Evolutionary conservation across 2,113 vertebrate genomes (phyloP).

Genomic region (Aptenodytes patagonicus): DNA sequence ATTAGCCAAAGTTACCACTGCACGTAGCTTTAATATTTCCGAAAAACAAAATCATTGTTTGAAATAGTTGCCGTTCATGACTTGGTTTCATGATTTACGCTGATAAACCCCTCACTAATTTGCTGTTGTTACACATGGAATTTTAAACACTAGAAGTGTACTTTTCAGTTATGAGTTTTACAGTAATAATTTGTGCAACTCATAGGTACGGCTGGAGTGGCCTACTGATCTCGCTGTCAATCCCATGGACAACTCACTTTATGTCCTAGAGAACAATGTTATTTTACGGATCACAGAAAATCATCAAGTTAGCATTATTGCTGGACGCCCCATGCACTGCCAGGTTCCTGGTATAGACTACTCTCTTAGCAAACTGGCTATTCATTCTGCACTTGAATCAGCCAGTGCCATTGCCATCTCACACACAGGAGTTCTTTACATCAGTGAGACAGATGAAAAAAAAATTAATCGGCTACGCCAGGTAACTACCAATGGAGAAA

Average conservation of each 20-base stretch:
- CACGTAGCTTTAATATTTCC: slow-evolving; percentile 47
- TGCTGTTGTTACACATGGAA: slow-evolving; percentile 59
- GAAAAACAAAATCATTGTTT: slow-evolving; percentile 26
- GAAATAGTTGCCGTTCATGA: slow-evolving; percentile 46
- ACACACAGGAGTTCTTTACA: slow-evolving; percentile 94
- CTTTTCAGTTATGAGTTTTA: slow-evolving; percentile 50
- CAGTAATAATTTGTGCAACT: slow-evolving; percentile 60
- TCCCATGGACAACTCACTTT: slow-evolving; percentile 99
- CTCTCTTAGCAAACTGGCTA: slow-evolving; percentile 97
- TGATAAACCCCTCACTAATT: slow-evolving; percentile 61
- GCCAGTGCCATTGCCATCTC: slow-evolving; percentile 96
- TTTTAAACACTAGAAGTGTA: slow-evolving; percentile 62
- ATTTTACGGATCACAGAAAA: slow-evolving; percentile 98
- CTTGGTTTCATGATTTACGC: slow-evolving; percentile 44
- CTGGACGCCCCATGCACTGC: slow-evolving; percentile 97
- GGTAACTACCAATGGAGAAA: slow-evolving; percentile 96
- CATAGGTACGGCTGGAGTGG: slow-evolving; percentile 97
- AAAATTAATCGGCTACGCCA: slow-evolving; percentile 95
- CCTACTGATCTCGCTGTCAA: slow-evolving; percentile 97
- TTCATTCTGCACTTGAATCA: slow-evolving; percentile 95
- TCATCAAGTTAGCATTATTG: slow-evolving; percentile 99
- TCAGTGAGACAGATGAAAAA: slow-evolving; percentile 98
- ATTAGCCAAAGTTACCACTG: slow-evolving; percentile 40
- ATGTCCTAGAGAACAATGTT: slow-evolving; percentile 97
- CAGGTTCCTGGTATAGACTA: slow-evolving; percentile 99